Percentiles rank a stretch among this genome's conserved stretches.
phyloP scores from a whole-genome alignment of 2,888 invertebrate genomes.

The Lasioglossum malachurum region DNA sequence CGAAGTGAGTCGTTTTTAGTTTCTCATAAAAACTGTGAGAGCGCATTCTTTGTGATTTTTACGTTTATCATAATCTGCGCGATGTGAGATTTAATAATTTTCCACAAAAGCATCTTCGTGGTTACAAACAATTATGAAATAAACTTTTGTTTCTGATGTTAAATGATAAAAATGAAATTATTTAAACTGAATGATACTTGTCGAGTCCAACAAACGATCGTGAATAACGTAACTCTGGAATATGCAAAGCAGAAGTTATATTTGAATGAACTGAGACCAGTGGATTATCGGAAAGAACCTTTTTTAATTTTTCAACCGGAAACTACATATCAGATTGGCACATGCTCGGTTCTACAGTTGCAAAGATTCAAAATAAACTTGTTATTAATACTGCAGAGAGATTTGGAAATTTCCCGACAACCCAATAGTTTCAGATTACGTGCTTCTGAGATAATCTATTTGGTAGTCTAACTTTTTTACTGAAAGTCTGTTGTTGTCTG shows the following conservation, averaged over 20 bases:
- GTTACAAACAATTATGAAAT: neutral
- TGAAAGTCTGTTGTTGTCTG: neutral
- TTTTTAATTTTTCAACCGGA: neutral
- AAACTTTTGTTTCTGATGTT: neutral
- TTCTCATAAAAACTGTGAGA: neutral
- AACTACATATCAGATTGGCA: neutral
- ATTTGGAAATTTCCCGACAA: neutral
- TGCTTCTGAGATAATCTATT: neutral
- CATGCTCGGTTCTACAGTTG: neutral
- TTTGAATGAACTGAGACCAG: neutral
- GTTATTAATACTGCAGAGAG: neutral
- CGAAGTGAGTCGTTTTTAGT: neutral
- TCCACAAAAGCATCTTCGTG: neutral
- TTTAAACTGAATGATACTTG: neutral
- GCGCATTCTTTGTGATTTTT: neutral
- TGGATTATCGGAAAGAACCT: constrained; percentile 5
- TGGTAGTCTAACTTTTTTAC: neutral
- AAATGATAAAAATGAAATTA: neutral
- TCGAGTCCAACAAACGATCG: neutral
- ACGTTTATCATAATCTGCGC: neutral
- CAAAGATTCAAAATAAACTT: neutral
- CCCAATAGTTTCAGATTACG: neutral
- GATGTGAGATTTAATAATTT: neutral
- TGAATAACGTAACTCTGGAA: neutral
- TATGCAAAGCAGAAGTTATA: neutral